Evolutionary conservation across 2,797 vertebrate species (phyloP), one percentile per base, ranked within the genome.

Genomic region (Ctenopoma kingsleyae): DNA sequence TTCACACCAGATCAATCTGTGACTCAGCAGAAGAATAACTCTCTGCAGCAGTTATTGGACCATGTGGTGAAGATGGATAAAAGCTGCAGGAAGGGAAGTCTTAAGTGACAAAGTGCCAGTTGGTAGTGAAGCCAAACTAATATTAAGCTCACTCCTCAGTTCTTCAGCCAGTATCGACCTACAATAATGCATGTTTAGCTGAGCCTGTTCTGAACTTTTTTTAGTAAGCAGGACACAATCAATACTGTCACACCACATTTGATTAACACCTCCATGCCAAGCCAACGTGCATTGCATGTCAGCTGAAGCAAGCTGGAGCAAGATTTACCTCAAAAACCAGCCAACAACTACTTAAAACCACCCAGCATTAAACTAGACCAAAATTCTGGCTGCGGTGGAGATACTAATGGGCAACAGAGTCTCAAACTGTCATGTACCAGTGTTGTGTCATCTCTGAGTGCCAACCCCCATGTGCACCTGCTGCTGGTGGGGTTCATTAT

Each of bases 141-240:
- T 93, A 91, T 93, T 88, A 89, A 87, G 80, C 89, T 84, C 67
- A 61, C 88, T 87, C 84, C 85, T 85, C 76, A 85, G 82, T 90
- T 92, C 87, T 88, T 84, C 84, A 88, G 86, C 86, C 58, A 3
- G 43, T 87, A 92, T 94, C 54, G 89, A 93, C 92, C 85, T 43
- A 59, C 86, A 80, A 82, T 92, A 91, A 93, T 91, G 71, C 89
- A 92, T 92, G 89, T 93, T 93, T 91, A 93, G 92, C 88, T 86
- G 89, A 90, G 91, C 87, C 83, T 84, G 80, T 91, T 93, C 83
- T 72, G 69, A 78, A 88, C 88, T 92, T 87, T 84, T 91, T 87
- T 93, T 85, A 86, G 89, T 89, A 91, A 92, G 90, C 89, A 87
- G 85, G 84, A 81, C 68, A 8, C 46, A 71, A 88, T 92, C 92